Base-by-base conservation (phyloP, 2,797 vertebrate species). In the Limnodromus scolopaceus region DNA sequence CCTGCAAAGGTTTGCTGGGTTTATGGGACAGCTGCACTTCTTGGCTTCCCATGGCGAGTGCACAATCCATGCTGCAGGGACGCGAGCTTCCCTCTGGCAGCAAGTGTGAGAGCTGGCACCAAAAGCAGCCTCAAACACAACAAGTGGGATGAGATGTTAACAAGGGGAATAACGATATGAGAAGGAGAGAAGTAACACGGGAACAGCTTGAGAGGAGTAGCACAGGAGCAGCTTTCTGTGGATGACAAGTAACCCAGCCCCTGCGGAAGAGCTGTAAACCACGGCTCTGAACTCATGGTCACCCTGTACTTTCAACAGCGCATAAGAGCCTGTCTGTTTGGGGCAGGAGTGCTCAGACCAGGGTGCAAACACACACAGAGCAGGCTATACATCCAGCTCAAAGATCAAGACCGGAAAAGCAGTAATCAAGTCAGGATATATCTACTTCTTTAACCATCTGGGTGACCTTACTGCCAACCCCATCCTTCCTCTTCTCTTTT, bases 1-100 rank as follows among this genome's bases (percentile, higher is more conserved):
- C 32, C 72, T 87, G 68, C 14, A 82, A 79, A 89, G 27, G 38
- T 43, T 65, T 58, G 27, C 49, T 76, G 76, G 32, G 77, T 72
- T 88, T 92, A 78, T 48, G 45, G 54, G 85, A 79, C 75, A 94
- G 85, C 61, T 96, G 92, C 48, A 55, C 69, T 65, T 61, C 53
- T 1, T 87, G 65, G 51, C 74, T 91, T 96, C 77, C 69, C 48
- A 57, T 0, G 0, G 53, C 10, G 4, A 90, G 80, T 41, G 87
- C 74, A 81, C 55, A 94, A 53, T 65, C 49, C 61, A 69, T 57
- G 70, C n/a, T 28, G 71, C 64, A 91, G 82, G n/a, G 54, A 84
- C 23, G 4, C 0, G 0, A 79, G 55, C 63, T 80, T 93, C 77
- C 39, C 71, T 89, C 46, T 92, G 84, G 55, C 80, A 93, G 79